These are phyloP conservation scores for Centropus unirufus DNA, from an alignment of 2,113 vertebrate species.

Conservation along the genomic window DNA sequence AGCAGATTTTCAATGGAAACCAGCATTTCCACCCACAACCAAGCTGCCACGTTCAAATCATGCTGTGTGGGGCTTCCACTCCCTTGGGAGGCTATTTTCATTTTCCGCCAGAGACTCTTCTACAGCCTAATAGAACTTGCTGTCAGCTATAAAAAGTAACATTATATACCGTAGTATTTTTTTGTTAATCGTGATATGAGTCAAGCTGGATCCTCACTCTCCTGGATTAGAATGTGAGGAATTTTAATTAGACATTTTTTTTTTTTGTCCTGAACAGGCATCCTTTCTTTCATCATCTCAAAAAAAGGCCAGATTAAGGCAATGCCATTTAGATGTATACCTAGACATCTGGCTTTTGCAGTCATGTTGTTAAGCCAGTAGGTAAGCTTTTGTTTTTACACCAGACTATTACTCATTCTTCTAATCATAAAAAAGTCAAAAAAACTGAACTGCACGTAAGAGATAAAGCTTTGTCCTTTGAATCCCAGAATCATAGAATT, in stretches of 20 bases:
- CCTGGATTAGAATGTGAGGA: not conserved
- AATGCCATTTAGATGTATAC: not conserved
- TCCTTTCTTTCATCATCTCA: not conserved
- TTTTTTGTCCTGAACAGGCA: not conserved
- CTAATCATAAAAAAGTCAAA: not conserved
- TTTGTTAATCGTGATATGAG: not conserved
- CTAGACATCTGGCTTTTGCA: not conserved
- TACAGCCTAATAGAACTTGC: conserved; percentile 44
- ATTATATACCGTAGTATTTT: conserved; percentile 19
- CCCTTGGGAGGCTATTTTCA: conserved; percentile 47
- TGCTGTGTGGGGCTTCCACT: conserved; percentile 61
- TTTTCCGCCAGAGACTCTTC: conserved; percentile 36
- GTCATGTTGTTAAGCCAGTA: not conserved
- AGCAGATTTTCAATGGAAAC: conserved; percentile 57
- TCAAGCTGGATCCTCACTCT: conserved; percentile 11
- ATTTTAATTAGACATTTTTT: not conserved
- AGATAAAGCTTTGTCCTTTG: not conserved
- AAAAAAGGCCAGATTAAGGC: not conserved
- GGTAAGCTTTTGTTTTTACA: not conserved
- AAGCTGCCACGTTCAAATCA: conserved; percentile 58
- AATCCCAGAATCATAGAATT: no score
- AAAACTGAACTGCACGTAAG: not conserved
- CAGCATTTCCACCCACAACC: conserved; percentile 49
- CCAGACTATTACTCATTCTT: not conserved
- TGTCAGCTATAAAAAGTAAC: conserved; percentile 50